Evolutionary conservation across 2,888 invertebrate species (phyloP), one percentile per base, ranked within the genome.

Genomic region (Phaedon cochleariae): DNA sequence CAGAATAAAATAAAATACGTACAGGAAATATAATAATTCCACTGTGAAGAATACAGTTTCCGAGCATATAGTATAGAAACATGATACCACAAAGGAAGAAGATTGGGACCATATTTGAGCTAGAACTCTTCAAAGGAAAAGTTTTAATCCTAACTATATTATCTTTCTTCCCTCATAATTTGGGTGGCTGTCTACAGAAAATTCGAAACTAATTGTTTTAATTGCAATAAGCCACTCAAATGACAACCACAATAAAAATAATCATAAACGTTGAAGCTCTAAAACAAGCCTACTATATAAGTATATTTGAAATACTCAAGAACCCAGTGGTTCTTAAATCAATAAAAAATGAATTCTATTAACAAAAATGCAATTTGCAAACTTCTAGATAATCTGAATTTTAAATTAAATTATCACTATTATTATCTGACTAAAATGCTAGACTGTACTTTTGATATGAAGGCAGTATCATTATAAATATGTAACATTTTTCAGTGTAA

Each of bases 401-500:
- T 7, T 26, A 26, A 26, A 69, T 26, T 53, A 65, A 65, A 61
- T 67, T 62, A 67, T 67, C 62, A 65, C 52, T 63, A 67, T 37
- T 48, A 17, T 55, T 66, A 62, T 22, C 51, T 64, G 59, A 59
- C 70, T 70, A 72, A 65, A 68, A n/a, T 68, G 53, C n/a, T 22
- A 37, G 20, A 62, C 26, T 51, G 34, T 48, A 20, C 31, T 64
- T 73, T 74, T 73, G 74, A 73, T 74, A 74, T 74, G 73, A 71
- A 74, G 74, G 74, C 74, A 74, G 74, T 74, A 67, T 69, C 10
- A 34, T 34, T 10, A 60, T 68, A 70, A 67, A 72, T 72, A 72
- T 68, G 62, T 72, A 62, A 69, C 62, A 62, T 70, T 60, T 68
- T 67, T 48, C 29, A 52, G 41, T 63, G 29, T 59, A 63, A 65